Conservation (phyloP, 1,140 invertebrate genomes). For the Ceratitis capitata region DNA sequence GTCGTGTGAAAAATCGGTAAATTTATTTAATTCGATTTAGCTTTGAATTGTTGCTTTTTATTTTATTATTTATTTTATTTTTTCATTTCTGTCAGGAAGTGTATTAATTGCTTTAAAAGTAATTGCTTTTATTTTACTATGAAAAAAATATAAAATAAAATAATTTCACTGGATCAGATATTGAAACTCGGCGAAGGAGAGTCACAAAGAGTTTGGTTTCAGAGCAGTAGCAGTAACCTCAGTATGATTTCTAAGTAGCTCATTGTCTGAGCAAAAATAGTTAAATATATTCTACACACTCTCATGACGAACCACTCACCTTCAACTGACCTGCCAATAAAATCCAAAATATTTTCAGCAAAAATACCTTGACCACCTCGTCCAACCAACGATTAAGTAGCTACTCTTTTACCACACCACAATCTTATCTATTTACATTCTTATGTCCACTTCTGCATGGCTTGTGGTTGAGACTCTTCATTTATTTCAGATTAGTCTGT, state of each 20-base stretch:
- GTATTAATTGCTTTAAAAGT: constrained; percentile 20
- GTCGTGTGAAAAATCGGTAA: constrained; percentile 27
- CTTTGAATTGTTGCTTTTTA: neutral
- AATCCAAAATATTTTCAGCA: neutral
- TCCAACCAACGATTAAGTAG: neutral
- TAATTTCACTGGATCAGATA: neutral
- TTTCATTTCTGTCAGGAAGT: neutral
- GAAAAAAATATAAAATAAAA: neutral
- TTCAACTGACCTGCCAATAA: neutral
- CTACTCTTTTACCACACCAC: neutral
- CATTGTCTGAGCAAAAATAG: neutral
- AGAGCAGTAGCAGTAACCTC: neutral
- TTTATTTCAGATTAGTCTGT: constrained; percentile 63
- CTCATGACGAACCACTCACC: neutral
- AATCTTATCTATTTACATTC: neutral
- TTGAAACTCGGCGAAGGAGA: neutral
- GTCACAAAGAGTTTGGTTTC: neutral
- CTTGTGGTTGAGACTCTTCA: constrained; percentile 52
- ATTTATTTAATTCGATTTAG: constrained; percentile 23
- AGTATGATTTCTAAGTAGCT: neutral
- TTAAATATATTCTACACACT: neutral
- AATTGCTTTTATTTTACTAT: constrained; percentile 6
- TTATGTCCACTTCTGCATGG: constrained; percentile 24
- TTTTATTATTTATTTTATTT: too few species aligned
- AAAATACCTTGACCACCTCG: neutral